A percentile compares a stretch with the other conserved stretches of the same genome.
These are phyloP conservation scores for Caenorhabditis remanei DNA, from an alignment of 1,140 invertebrate species.

Conservation along the genomic window DNA sequence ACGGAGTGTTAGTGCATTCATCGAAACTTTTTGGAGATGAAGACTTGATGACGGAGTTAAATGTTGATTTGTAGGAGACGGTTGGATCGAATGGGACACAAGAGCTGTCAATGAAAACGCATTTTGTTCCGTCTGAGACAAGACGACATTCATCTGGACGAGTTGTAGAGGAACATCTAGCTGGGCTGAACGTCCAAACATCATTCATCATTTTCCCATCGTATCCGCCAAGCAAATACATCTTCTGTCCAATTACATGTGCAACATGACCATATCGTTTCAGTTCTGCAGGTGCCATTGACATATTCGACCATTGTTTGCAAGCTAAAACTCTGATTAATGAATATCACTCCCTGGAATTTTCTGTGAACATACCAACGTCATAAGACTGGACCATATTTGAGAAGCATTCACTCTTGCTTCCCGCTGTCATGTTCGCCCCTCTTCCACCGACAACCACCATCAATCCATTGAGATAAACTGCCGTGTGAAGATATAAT, in stretches of 20 bases:
- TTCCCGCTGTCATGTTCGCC: conserved; percentile 71
- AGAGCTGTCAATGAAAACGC: conserved; percentile 68
- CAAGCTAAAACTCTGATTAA: conserved; percentile 70
- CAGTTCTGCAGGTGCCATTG: conserved; percentile 16
- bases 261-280: conserved; percentile 73
- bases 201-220: conserved; percentile 75
- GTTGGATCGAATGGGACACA: conserved; percentile 67
- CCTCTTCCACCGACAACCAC: conserved; percentile 75
- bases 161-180: conserved; percentile 63
- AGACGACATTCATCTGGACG: conserved; percentile 70
- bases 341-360: too few relatives aligned
- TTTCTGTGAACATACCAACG: conserved; percentile 62
- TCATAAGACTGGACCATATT: conserved; percentile 70
- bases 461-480: conserved; percentile 75
- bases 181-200: conserved; percentile 73
- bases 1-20: conserved; percentile 59
- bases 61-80: conserved; percentile 72
- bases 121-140: conserved; percentile 72
- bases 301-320: conserved; percentile 72
- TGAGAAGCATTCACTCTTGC: conserved; percentile 74
- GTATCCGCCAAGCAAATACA: conserved; percentile 75
- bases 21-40: conserved; percentile 66
- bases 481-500: conserved; percentile 73
- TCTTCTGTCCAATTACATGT: conserved; percentile 60
- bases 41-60: conserved; percentile 69